Evolutionary conservation across 1,140 invertebrate genomes (phyloP).

Genomic region (Drosophila saltans): DNA sequence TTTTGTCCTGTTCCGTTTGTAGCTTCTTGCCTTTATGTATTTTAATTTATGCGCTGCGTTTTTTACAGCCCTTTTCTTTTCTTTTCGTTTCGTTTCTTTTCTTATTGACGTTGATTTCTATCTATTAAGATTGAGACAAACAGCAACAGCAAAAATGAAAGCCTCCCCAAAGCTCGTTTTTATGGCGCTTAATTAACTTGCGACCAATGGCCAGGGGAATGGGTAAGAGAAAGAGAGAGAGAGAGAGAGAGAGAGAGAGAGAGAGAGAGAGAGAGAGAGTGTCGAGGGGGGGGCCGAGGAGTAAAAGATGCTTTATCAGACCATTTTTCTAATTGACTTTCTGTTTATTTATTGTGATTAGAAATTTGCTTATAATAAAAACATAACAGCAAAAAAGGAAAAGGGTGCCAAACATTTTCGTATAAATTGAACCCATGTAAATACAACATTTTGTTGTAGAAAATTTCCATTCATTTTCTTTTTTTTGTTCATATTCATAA

Average conservation of each 20-base stretch:
- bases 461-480: too few relatives aligned
- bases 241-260: too few relatives aligned
- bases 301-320: slow-evolving; percentile 14
- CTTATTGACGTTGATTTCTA: slow-evolving; percentile 70
- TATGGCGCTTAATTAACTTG: slow-evolving; percentile 80
- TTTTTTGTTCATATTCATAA: too few relatives aligned
- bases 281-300: too few relatives aligned
- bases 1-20: slow-evolving; percentile 61
- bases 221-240: too few relatives aligned
- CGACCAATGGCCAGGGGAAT: background rate
- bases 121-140: slow-evolving; percentile 75
- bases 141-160: slow-evolving; percentile 27
- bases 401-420: background rate
- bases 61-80: slow-evolving; percentile 29
- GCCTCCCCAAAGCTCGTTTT: slow-evolving; percentile 66
- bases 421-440: background rate
- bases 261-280: too few relatives aligned
- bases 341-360: slow-evolving; percentile 78
- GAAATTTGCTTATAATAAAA: slow-evolving; percentile 40
- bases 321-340: slow-evolving; percentile 76
- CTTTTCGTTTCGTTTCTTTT: slow-evolving; percentile 36
- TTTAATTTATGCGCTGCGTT: slow-evolving; percentile 69
- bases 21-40: slow-evolving; percentile 75
- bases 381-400: slow-evolving; percentile 10
- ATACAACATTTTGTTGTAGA: too few relatives aligned